A percentile compares a stretch with the other conserved stretches of the same genome.
These are phyloP conservation scores for Heterodera carotae DNA, from an alignment of 1,140 invertebrate genomes.

Conservation along the genomic window DNA sequence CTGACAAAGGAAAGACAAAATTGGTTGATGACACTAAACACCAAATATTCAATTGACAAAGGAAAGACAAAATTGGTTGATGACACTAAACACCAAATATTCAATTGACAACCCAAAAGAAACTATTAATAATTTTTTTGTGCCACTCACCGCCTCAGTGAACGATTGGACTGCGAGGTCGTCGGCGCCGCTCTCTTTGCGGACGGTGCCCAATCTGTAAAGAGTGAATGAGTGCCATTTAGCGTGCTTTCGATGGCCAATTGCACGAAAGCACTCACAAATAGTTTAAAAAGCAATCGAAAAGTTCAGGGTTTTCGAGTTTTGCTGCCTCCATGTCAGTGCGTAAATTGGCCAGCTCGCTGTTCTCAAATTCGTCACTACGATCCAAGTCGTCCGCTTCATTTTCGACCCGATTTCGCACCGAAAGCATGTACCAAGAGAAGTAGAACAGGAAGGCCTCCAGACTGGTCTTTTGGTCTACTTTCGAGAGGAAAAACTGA, in stretches of 20 bases:
- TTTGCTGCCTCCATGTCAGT: conserved; percentile 46
- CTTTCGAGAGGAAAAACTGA: conserved; percentile 25
- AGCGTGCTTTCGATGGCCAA: too few relatives aligned
- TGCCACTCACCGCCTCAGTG: conserved; percentile 23
- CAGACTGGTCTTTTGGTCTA: conserved; percentile 21
- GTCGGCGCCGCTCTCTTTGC: conserved; percentile 26
- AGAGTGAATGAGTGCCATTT: neutral
- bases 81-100: too few relatives aligned
- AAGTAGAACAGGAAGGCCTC: conserved; percentile 51
- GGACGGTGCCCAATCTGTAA: conserved; percentile 40
- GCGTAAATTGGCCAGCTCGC: conserved; percentile 30
- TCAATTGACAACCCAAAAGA: neutral
- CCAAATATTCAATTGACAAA: conserved; percentile 9
- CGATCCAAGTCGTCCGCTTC: conserved; percentile 44
- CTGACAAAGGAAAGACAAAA: neutral
- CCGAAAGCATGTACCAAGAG: conserved; percentile 53
- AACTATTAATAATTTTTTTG: too few relatives aligned
- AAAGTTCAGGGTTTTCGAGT: conserved; percentile 34
- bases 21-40: too few relatives aligned
- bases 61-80: too few relatives aligned
- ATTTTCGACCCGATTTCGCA: conserved; percentile 38
- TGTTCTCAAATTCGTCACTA: conserved; percentile 33
- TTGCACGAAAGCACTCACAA: conserved; percentile 38
- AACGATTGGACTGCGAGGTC: conserved; percentile 40
- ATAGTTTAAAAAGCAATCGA: conserved; percentile 52